A percentile compares a stretch with the other conserved stretches of the same genome.
Conservation (phyloP, 2,113 vertebrate genomes). For the Manacus vitellinus region DNA sequence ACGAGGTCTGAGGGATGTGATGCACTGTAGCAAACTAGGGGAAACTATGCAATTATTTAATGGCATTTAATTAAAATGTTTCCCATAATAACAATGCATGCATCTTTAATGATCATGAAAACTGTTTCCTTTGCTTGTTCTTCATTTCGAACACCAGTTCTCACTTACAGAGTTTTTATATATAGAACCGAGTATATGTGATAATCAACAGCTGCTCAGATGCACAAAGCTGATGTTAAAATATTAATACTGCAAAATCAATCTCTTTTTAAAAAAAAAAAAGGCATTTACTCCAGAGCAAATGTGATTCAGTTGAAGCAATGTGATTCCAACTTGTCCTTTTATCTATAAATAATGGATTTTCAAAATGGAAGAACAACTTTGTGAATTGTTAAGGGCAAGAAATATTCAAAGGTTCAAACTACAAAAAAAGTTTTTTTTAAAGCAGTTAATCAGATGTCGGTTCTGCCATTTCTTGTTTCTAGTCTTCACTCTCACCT, state of each 20-base stretch:
- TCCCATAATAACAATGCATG: constrained; percentile 25
- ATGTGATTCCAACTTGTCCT: not conserved
- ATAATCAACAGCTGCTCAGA: not conserved
- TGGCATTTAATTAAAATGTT: constrained; percentile 27
- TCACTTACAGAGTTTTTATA: not conserved
- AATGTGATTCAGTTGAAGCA: not conserved
- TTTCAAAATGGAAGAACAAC: not conserved
- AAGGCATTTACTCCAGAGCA: not conserved
- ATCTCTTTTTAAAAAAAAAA: not conserved
- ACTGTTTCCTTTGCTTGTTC: constrained; percentile 15
- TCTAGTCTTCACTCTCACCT: not conserved
- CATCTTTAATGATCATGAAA: constrained; percentile 28
- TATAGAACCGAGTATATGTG: not conserved
- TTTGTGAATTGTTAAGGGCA: not conserved
- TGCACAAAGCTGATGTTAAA: not conserved
- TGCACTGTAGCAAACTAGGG: not conserved
- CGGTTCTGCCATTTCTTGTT: not conserved
- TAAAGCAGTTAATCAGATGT: constrained; percentile 8
- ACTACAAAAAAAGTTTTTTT: not conserved
- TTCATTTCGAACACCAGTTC: not conserved
- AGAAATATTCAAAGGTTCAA: not conserved
- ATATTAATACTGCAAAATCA: not conserved
- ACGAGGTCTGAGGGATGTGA: not conserved
- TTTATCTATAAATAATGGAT: constrained; percentile 23
- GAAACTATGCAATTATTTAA: constrained; percentile 9